A percentile compares a stretch with the other conserved stretches of the same genome.
phyloP scores from a whole-genome alignment of 1,140 invertebrate genomes.

The Pemphigus obesinymphae region DNA sequence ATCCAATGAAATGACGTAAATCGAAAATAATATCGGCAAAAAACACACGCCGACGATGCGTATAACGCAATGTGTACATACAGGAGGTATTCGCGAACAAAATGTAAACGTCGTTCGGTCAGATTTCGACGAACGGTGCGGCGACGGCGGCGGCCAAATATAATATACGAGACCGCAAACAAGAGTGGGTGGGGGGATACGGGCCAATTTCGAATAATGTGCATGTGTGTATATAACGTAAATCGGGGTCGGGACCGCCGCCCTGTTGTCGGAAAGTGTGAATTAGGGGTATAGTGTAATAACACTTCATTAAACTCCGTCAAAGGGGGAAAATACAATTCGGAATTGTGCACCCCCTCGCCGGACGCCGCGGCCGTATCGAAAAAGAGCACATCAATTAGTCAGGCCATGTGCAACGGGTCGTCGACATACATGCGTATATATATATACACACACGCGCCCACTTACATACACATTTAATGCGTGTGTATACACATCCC shows the following conservation, averaged over 20 bases:
- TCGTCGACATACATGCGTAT: not conserved
- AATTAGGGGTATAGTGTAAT: conserved; percentile 19
- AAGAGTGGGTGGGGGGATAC: not conserved
- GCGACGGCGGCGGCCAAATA: not conserved
- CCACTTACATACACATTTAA: not conserved
- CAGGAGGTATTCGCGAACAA: no score
- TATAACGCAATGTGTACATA: no score
- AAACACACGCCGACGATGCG: no score
- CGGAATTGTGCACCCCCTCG: conserved; percentile 15
- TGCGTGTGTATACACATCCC: not conserved
- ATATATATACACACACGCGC: not conserved
- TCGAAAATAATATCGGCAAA: no score
- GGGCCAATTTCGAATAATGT: not conserved
- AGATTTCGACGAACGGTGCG: not conserved
- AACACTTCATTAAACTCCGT: conserved; percentile 41
- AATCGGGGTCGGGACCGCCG: conserved; percentile 21
- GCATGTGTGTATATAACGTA: not conserved
- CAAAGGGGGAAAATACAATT: conserved; percentile 34
- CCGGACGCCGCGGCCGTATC: not conserved
- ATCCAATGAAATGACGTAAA: no score
- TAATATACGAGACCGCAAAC: conserved; percentile 1
- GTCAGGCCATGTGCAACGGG: conserved; percentile 35
- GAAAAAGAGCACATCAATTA: conserved; percentile 39
- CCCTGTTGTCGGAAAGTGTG: conserved; percentile 8
- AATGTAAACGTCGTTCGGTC: no score